These are phyloP conservation scores for Malthinus flaveolus DNA, from an alignment of 2,888 invertebrate species.

Conservation along the genomic window DNA sequence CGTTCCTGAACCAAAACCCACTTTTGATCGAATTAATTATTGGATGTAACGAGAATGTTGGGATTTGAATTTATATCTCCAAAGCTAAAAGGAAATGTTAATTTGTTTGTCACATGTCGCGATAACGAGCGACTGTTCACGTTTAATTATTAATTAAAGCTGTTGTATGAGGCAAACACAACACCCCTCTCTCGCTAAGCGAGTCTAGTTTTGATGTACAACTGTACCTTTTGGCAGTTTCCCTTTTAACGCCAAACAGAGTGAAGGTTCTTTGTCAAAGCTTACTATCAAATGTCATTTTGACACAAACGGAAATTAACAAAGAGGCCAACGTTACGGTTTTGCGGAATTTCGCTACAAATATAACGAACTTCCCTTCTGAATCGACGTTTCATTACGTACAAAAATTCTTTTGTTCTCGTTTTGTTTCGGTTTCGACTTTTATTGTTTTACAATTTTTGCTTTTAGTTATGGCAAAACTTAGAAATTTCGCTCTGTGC, in stretches of 20 bases:
- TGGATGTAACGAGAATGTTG: no score
- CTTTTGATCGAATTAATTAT: no score
- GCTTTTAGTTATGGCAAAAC: no score
- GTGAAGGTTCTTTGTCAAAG: slow-evolving; percentile 26
- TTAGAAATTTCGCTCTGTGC: no score
- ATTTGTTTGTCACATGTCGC: slow-evolving; percentile 22
- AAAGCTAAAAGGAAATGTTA: no score
- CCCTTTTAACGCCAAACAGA: slow-evolving; percentile 10
- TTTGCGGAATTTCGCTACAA: slow-evolving; percentile 10
- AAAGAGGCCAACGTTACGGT: slow-evolving; percentile 7
- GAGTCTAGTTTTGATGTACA: neutral
- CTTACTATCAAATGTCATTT: slow-evolving; percentile 41
- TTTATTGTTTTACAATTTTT: no score
- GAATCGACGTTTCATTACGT: slow-evolving; percentile 24
- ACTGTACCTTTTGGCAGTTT: slow-evolving; percentile 8
- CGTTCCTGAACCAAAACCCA: no score
- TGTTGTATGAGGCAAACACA: slow-evolving; percentile 17
- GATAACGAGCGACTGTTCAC: slow-evolving; percentile 23
- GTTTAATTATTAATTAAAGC: slow-evolving; percentile 35
- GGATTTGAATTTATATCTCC: no score
- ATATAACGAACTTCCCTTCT: slow-evolving; percentile 13
- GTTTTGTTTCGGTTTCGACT: no score
- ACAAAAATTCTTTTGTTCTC: neutral
- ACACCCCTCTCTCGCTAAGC: neutral
- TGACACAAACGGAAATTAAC: slow-evolving; percentile 46